Base-by-base conservation (phyloP, 2,888 invertebrate genomes). In the Andrena trimmerana region DNA sequence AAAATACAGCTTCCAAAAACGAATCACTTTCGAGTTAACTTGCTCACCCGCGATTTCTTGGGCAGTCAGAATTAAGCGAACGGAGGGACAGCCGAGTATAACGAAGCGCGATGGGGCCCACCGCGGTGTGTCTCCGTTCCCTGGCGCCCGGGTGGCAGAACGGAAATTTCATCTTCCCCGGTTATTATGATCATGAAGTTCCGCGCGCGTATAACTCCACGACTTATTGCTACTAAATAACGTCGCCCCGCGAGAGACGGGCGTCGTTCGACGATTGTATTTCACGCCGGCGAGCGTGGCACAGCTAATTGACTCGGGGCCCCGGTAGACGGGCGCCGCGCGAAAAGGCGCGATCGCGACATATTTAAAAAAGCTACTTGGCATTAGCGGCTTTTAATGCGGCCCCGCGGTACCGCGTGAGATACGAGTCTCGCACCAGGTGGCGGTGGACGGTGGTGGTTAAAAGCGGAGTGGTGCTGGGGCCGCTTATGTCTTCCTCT, bases 351-450 rank as follows among this genome's bases (percentile, higher is more conserved):
- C n/a, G 10, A 16, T 7, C 42, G 69, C 36, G 80, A 70, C 74
- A n/a, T 10, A 65, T 74, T 76, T 72, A 72, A 83, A 67, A 74
- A 82, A 16, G 63, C 68, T 65, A 65, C 31, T 33, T 16, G 42
- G 78, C 71, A 60, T 84, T 78, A 78, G 78, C 74, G 31, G 75
- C 52, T 71, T 74, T 78, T 78, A 84, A 81, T 67, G 72, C 62
- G 16, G 50, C 20, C 62, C 68, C 48, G 36, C 57, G 69, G 76
- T 70, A 66, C 60, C 66, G 69, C 67, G 62, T 82, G 81, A 85
- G 87, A 86, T 88, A 89, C 81, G 86, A 84, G 84, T 85, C 86
- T 90, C 90, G 82, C 90, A 86, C 86, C 89, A 88, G 90, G 87
- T 88, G 88, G 87, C 79, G 69, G 81, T 68, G 84, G 74, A 81